Evolutionary conservation across 64 coral and sea anemone species (phyloP), one percentile per base, ranked within the genome.

Genomic region (Catalaphyllia jardinei): DNA sequence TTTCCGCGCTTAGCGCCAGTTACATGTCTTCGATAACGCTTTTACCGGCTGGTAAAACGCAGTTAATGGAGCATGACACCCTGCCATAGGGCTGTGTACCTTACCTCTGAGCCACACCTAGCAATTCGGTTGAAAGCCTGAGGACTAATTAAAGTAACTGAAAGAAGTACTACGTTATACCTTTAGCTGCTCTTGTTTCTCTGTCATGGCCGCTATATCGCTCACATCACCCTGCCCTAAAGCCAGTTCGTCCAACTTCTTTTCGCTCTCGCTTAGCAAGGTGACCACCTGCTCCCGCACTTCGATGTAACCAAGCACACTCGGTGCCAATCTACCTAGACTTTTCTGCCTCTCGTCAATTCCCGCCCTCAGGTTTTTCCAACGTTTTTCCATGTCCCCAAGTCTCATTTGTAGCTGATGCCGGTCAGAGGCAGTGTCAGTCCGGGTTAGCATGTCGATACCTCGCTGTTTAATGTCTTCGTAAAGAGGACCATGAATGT

Each of bases 121-220:
- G 42, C 42, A 46, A 8, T 46, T 46, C 42, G 42, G 4, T 46
- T 46, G 42, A 46, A 46, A 46, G 42, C 4, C 42, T 46, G 42
- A 46, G 42, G 42, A 46, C 42, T 46, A 46, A 46, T 46, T 46
- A 46, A 46, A 46, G 42, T 4, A 46, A 46, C 42, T 46, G 42
- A n/a, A 67, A 25, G 24, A 67, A 67, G n/a, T 27, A 69, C 14
- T 19, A 10, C 25, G 15, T 11, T 51, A 19, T 64, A 92, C 93
- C 95, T 97, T 93, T 31, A 97, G 79, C 39, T 87, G 87, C 52
- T 89, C 79, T 79, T 97, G 87, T 71, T 97, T 97, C 60, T 97
- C 60, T 33, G 79, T 67, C 82, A 97, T 83, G 28, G 65, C 64
- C 10, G 91, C 84, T 12, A 97, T 87, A 31, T 97, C 92, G 38